These are phyloP conservation scores for Galagoides demidoff DNA, from an alignment of 2,797 vertebrate genomes.

Conservation along the genomic window DNA sequence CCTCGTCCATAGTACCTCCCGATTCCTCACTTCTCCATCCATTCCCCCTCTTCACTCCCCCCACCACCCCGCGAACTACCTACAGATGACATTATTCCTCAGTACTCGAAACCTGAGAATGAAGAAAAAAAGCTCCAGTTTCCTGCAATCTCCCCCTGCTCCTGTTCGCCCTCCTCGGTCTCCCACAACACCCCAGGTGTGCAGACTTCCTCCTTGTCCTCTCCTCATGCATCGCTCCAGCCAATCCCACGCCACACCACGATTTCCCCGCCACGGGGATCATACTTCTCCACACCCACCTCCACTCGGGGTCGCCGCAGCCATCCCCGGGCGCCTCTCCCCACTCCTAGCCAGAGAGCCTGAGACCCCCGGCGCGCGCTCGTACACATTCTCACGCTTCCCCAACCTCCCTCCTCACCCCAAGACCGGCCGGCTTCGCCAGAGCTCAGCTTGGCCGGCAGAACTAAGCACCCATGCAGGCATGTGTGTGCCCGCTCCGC, in stretches of 20 bases:
- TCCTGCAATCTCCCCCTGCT: neutral
- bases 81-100: neutral
- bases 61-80: neutral
- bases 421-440: neutral
- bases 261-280: neutral
- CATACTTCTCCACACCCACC: constrained; percentile 47
- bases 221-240: neutral
- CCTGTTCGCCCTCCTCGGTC: neutral
- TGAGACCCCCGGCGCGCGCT: constrained; percentile 17
- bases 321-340: neutral
- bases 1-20: neutral
- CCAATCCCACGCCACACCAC: neutral
- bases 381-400: constrained; percentile 60
- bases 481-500: neutral
- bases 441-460: neutral
- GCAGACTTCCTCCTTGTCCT: constrained; percentile 18
- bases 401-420: constrained; percentile 56
- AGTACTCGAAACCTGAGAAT: neutral
- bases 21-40: constrained; percentile 43
- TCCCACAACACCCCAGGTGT: constrained; percentile 54
- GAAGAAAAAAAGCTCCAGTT: neutral
- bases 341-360: neutral
- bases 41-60: neutral
- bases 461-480: neutral
- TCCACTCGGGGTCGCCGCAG: neutral